Base-by-base conservation (phyloP, 2,113 vertebrate species). In the Triplophysa dalaica region DNA sequence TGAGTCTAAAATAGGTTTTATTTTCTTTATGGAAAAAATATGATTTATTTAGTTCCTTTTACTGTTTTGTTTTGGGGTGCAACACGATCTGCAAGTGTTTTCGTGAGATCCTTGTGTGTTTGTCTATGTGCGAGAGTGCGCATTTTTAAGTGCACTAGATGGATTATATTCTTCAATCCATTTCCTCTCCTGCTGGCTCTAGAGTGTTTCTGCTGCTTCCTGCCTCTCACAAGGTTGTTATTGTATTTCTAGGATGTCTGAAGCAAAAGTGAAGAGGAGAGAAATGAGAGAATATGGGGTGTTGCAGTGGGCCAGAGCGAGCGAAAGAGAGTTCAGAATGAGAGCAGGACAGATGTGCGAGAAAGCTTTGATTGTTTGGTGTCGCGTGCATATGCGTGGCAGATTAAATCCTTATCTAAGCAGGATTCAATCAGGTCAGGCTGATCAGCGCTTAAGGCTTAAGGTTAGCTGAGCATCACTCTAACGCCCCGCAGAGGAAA, bases 331-430 rank as follows among this genome's bases (percentile, higher is more conserved):
- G 33, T 38, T 38, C 58, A 1, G 3, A 68, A 43, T 21, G 60
- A 52, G 12, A 24, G 10, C 1, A 70, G 17, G 19, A 70, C 29
- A 70, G 45, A 11, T 9, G 3, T 3, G 14, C 8, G 3, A 1
- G 19, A 24, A 75, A 41, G 62, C 22, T 75, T 29, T 21, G 45
- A 63, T 80, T 75, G 75, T 81, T 86, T 73, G 29, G 52, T 70
- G 80, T 77, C 79, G 54, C 67, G 79, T 86, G 86, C 83, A 87
- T 85, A 79, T 89, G 86, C 86, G 87, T 87, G 83, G 81, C 85
- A 88, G 88, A 90, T 91, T 89, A 90, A 84, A 78, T 73, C 86
- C 83, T 90, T 88, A 90, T 91, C 86, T 90, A 88, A 91, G 90
- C 88, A 89, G 77, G 87, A 89, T 83, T 88, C 85, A 89, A 88